Conservation (phyloP, 23 tunicate genomes). For the Aplidium turbinatum region DNA sequence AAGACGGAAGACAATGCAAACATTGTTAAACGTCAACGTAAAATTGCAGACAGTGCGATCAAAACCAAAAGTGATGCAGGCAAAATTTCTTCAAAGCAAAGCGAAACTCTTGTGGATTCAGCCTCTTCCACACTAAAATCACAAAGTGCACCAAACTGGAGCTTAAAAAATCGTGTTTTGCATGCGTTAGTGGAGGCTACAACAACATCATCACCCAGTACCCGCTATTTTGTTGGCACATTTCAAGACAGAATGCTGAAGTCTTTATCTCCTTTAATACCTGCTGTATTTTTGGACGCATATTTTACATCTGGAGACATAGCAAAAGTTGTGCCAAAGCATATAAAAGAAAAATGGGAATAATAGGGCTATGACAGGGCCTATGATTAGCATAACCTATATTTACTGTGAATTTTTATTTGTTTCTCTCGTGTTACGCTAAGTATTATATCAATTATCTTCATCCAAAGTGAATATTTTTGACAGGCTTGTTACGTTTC, state of each 20-base stretch:
- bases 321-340: slow-evolving; percentile 76
- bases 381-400: too few species aligned
- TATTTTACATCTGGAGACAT: slow-evolving; percentile 84
- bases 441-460: too few species aligned
- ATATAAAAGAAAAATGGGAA: slow-evolving; percentile 80
- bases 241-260: slow-evolving; percentile 76
- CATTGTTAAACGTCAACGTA: too few species aligned
- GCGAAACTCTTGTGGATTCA: slow-evolving; percentile 11
- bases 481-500: too few species aligned
- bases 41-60: too few species aligned
- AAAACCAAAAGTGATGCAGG: too few species aligned
- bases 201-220: slow-evolving; percentile 72
- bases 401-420: too few species aligned
- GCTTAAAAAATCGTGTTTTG: slow-evolving; percentile 79
- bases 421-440: too few species aligned
- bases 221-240: slow-evolving; percentile 88
- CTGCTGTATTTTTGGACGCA: slow-evolving; percentile 86
- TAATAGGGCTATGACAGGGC: too few species aligned
- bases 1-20: too few species aligned
- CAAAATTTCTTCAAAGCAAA: too few species aligned
- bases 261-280: slow-evolving; percentile 48
- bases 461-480: too few species aligned
- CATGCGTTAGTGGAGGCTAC: slow-evolving; percentile 90
- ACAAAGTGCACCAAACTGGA: slow-evolving; percentile 36
- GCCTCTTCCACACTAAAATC: slow-evolving; percentile 60